Evolutionary conservation across 2,113 vertebrate genomes (phyloP).

Genomic region (Diglossa brunneiventris): DNA sequence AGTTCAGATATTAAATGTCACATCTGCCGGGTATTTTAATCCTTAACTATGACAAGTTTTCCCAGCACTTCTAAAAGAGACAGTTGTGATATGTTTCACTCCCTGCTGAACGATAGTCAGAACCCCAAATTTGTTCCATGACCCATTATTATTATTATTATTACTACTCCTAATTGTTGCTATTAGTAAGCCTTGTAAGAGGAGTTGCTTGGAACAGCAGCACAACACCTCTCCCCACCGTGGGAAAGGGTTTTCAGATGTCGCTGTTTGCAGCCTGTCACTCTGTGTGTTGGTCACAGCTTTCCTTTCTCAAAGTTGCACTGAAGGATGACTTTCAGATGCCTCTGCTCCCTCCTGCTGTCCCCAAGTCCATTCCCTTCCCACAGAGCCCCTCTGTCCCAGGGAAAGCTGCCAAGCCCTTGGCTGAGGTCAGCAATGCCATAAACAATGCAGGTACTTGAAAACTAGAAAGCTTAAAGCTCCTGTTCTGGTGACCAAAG

Average conservation of each 20-base stretch:
- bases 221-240: not conserved
- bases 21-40: not conserved
- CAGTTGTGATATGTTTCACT: not conserved
- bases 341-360: not conserved
- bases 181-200: not conserved
- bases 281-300: not conserved
- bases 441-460: not conserved
- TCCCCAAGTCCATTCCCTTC: not conserved
- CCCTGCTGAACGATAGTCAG: not conserved
- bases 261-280: not conserved
- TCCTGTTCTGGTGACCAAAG: not conserved
- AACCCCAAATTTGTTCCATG: not conserved
- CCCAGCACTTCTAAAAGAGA: not conserved
- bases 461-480: not conserved
- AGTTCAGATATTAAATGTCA: constrained; percentile 11
- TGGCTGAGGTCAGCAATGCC: not conserved
- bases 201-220: not conserved
- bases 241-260: constrained; percentile 1
- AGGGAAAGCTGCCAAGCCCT: not conserved
- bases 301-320: not conserved
- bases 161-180: not conserved
- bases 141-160: not conserved
- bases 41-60: not conserved
- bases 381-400: not conserved
- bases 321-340: not conserved